Base-by-base conservation (phyloP, 2,797 vertebrate genomes). In the Danio tinwini region DNA sequence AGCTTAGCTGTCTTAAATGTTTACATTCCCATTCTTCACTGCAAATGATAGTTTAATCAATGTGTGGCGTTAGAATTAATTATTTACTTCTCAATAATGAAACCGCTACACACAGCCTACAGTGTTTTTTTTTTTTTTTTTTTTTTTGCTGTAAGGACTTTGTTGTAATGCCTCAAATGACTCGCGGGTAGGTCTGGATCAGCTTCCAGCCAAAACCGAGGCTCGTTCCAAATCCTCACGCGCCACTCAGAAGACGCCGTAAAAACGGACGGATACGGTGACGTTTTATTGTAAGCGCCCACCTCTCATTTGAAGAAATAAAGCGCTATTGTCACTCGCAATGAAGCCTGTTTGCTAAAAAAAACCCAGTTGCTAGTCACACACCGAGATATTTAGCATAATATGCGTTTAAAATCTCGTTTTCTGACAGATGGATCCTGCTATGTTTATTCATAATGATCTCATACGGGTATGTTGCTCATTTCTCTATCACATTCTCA, bases 381-480 rank as follows among this genome's bases (percentile, higher is more conserved):
- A 29, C 17, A 52, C 39, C 42, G 67, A 63, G 29, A 44, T 47
- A 21, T 17, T 61, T 39, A 61, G 29, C 45, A 13, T 21, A 7
- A 50, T 7, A 40, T 6, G 5, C 61, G 16, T 56, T 45, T 45
- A n/a, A 40, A 61, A 52, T 40, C 7, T 37, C 44, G 21, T 40
- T 40, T 49, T 68, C 47, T 58, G 2, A 5, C 6, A 62, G 47
- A 17, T 12, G 44, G 55, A 78, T 62, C 11, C 29, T 55, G 53
- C 42, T 19, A 4, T 45, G 8, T 59, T 42, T 55, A 59, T 39
- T 61, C 11, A 61, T 19, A 69, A 59, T n/a, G 55, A 39, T 70
- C 55, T 78, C 64, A 61, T 69, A 61, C 65, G 76, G 76, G 76
- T 78, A 78, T 12, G 76, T 78, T 47, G 19, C 14, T 67, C 29